Evolutionary conservation across 2,888 invertebrate species (phyloP), one percentile per base, ranked within the genome.

Genomic region (Timandra comae): DNA sequence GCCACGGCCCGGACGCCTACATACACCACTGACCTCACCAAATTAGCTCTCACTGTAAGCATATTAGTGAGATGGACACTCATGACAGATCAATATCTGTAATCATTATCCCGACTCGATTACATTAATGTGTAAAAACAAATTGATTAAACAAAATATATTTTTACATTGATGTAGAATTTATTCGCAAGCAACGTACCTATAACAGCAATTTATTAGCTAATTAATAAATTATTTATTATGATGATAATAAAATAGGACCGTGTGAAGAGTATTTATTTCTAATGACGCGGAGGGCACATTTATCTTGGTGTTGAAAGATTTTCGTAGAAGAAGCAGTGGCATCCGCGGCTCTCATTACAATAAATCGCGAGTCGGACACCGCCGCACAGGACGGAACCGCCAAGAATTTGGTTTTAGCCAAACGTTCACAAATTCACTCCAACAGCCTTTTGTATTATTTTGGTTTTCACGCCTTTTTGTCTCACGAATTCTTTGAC

Each of bases 381-480:
- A 67, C 65, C 71, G 79, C 87, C 88, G 81, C 88, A 88, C 88
- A 88, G 78, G 87, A 80, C 70, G 84, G 79, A 77, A 70, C 66
- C 78, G 81, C 80, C 38, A 80, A 74, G 81, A 84, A 85, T 85
- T 84, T 66, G 82, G 84, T 85, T 84, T 79, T 80, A 79, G 69
- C 72, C 82, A 75, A 82, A 82, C 81, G 78, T 77, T 84, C 84
- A 85, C 84, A 85, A 85, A 85, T 85, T 85, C 84, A 82, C 77
- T 68, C 79, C 78, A 80, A 79, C 69, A 72, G 70, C 67, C 62
- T 84, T 84, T 84, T 84, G 77, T 80, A 70, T 80, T 81, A 80
- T 84, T 85, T 85, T 77, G 63, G 77, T 82, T 84, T 85, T 85
- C 82, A 84, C 84, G 84, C 84, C 78, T 84, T 85, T 84, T 85